Percentiles rank a stretch among this genome's conserved stretches.
Conservation (phyloP, 2,888 invertebrate genomes). For the Prenolepis imparis region DNA sequence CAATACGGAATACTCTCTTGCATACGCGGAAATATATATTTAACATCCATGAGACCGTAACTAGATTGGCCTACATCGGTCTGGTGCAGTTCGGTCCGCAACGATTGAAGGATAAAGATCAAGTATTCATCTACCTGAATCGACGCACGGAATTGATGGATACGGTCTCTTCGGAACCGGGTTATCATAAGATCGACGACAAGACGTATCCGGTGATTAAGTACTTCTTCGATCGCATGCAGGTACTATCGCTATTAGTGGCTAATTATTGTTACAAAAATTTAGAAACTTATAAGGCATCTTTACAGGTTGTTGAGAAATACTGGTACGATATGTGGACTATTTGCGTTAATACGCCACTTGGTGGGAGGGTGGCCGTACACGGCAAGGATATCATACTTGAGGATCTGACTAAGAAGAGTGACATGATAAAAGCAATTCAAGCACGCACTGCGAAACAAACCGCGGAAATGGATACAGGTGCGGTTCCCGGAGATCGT, state of each 20-base stretch:
- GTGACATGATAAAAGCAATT: constrained; percentile 86
- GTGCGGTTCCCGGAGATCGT: constrained; percentile 91
- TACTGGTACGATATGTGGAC: constrained; percentile 91
- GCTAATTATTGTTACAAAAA: not conserved
- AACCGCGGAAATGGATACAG: constrained; percentile 87
- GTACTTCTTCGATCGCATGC: constrained; percentile 87
- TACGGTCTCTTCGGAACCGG: constrained; percentile 89
- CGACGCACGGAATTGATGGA: constrained; percentile 88
- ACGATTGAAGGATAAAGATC: constrained; percentile 90
- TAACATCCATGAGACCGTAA: constrained; percentile 87
- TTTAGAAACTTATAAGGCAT: not conserved
- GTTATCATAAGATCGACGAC: constrained; percentile 89
- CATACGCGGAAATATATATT: constrained; percentile 88
- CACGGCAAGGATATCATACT: constrained; percentile 86
- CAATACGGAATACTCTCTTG: constrained; percentile 87
- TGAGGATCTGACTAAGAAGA: constrained; percentile 87
- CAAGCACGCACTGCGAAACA: constrained; percentile 86
- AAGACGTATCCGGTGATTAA: constrained; percentile 88
- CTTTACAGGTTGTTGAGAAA: constrained; percentile 85
- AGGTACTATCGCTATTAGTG: constrained; percentile 79
- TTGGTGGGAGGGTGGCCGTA: constrained; percentile 87
- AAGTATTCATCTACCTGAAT: constrained; percentile 91
- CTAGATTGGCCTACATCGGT: constrained; percentile 90
- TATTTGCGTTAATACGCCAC: constrained; percentile 90
- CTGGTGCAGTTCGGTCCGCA: constrained; percentile 90